Base-by-base conservation (phyloP, 2,888 invertebrate species). In the Platycnemis pennipes region DNA sequence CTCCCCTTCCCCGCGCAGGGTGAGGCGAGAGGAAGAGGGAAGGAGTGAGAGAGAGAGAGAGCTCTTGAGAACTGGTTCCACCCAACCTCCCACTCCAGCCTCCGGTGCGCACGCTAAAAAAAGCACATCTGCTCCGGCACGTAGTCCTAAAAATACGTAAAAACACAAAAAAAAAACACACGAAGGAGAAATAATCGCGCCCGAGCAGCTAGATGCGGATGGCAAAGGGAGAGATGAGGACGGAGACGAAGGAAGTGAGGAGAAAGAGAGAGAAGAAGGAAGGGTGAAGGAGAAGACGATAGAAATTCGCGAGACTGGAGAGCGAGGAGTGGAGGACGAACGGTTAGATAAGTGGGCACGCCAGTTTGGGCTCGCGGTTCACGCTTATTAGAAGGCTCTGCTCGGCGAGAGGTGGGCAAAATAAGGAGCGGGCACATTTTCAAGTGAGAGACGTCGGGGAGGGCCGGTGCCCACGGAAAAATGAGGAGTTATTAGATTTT, bases 141-240 rank as follows among this genome's bases (percentile, higher is more conserved):
- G 91, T 91, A 91, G 91, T 63, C 91, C 91, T 91, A 91, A 91
- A 91, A 91, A 91, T 91, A 91, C 91, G 69, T 69, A 42, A 91
- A 91, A 91, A 91, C 91, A 45, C 42, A 91, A 91, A 42, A 63
- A 44, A 56, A 56, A 11, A 44, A 13, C 16, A 31, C n/a, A 16
- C 46, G 46, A 88, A 46, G 45, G 19, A 53, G 88, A 88, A 77
- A 77, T 16, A 77, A 37, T 37, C 37, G 77, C 77, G 37, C 26
- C 37, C 11, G 37, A 37, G 77, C 11, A 19, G 49, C 49, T 49
- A 13, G 46, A 45, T 2, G 45, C 13, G 53, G 42, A 22, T n/a
- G 37, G 89, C 31, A 37, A 42, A 31, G 1, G 42, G 56, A 22
- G 26, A n/a, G 53, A 49, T 11, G 42, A 42, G 53, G 56, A 11